Base-by-base conservation (phyloP, 53 echinoderm and acorn worm species). In the Arbacia lixula region DNA sequence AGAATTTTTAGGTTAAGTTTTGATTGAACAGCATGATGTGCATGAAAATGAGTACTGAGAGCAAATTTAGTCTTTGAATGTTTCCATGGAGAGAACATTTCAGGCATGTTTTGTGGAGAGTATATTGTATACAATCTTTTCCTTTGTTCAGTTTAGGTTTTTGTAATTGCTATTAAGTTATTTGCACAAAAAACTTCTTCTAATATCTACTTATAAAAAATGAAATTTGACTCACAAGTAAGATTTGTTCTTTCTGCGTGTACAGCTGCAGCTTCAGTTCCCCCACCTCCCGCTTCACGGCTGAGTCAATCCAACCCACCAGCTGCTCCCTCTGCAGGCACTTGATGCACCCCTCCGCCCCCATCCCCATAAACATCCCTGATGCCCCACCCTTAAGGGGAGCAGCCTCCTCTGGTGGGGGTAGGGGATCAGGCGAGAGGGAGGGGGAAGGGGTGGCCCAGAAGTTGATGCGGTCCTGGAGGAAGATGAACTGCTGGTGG, bases 141-240 rank as follows among this genome's bases (percentile, higher is more conserved):
- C n/a, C n/a, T n/a, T n/a, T n/a, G n/a, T n/a, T n/a, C n/a, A n/a
- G n/a, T n/a, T n/a, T n/a, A n/a, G n/a, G n/a, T n/a, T n/a, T n/a
- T n/a, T n/a, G n/a, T n/a, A n/a, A n/a, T n/a, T n/a, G n/a, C n/a
- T n/a, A n/a, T n/a, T n/a, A n/a, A n/a, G n/a, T n/a, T n/a, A n/a
- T n/a, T n/a, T n/a, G n/a, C n/a, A n/a, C n/a, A n/a, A n/a, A n/a
- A n/a, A n/a, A n/a, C n/a, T n/a, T n/a, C n/a, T n/a, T n/a, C n/a
- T n/a, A n/a, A n/a, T n/a, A n/a, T n/a, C n/a, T n/a, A n/a, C n/a
- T n/a, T n/a, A n/a, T n/a, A n/a, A n/a, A n/a, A n/a, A n/a, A n/a
- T n/a, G n/a, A n/a, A n/a, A n/a, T n/a, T n/a, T n/a, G 27, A 85
- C 95, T 92, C 60, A 95, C 95, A 54, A 85, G 35, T 33, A 83